Evolutionary conservation across 2,888 invertebrate species (phyloP).

Genomic region (Mimas tiliae): DNA sequence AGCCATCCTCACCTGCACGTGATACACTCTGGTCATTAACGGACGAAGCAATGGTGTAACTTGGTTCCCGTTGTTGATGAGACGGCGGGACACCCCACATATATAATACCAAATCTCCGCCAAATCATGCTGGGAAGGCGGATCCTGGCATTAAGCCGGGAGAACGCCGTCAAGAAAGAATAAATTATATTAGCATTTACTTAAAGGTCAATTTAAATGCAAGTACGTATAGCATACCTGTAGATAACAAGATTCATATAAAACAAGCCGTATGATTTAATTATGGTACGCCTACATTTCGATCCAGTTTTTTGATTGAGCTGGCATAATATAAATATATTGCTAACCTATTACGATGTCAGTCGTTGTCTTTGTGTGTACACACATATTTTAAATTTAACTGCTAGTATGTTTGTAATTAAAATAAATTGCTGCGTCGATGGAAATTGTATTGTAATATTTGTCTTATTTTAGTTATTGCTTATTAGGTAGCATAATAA

Average conservation of each 20-base stretch:
- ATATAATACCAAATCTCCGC: no score
- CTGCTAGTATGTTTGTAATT: neutral
- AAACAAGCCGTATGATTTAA: slow-evolving; percentile 38
- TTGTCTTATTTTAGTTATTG: no score
- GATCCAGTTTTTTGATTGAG: slow-evolving; percentile 42
- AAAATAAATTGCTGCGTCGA: neutral
- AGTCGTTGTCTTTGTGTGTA: slow-evolving; percentile 12
- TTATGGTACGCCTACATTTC: slow-evolving; percentile 47
- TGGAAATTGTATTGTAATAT: neutral
- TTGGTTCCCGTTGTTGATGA: no score
- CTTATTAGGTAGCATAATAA: no score
- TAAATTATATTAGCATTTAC: neutral
- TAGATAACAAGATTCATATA: slow-evolving; percentile 33
- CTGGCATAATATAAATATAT: slow-evolving; percentile 8
- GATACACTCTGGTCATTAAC: no score
- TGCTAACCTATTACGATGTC: slow-evolving; percentile 4
- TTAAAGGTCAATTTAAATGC: slow-evolving; percentile 33
- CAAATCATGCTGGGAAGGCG: no score
- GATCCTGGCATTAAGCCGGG: no score
- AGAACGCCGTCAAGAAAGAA: no score
- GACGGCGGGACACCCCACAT: no score
- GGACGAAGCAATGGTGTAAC: no score
- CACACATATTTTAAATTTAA: neutral
- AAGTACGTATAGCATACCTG: slow-evolving; percentile 25
- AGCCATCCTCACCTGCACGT: no score